Base-by-base conservation (phyloP, 2,888 invertebrate genomes). In the Orthosia gothica region DNA sequence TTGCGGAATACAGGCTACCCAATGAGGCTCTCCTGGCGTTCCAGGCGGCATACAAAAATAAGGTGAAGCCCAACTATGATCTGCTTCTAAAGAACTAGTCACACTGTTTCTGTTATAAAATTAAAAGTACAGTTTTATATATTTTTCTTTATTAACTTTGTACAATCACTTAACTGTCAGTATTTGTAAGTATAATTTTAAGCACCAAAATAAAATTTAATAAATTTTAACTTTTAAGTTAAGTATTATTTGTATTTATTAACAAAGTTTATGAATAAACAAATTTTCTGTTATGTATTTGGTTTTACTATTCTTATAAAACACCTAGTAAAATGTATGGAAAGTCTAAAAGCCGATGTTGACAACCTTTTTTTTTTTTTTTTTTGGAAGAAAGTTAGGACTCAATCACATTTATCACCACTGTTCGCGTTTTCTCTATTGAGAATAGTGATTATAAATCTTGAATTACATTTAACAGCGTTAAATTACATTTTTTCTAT, bases 1-100 rank as follows among this genome's bases (percentile, higher is more conserved):
- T 98, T 0, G 97, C 96, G 83, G 95, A 96, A 67, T 97, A 97
- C 84, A 95, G 95, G 67, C 89, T 98, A 54, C 96, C 97, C 45
- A 94, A 97, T 13, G 97, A 98, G 58, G 92, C 95, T 5, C 97
- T 97, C 76, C 91, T 96, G 1, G 96, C 97, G 87, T 97, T 97
- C 88, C 89, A 97, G 13, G 93, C 94, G 64, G 79, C 87, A 0
- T 95, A 91, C 67, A 71, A 18, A 23, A 23, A 20, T 4, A 93
- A 92, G 18, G 58, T 77, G 2, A 84, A 84, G 12, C 90, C 92
- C 4, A 86, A 94, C 72, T 95, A 94, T 71, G 92, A 94, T 18
- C 12, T 91, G 32, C 84, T 94, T 20, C 85, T 87, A 59, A 81
- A 90, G 80, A 45, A 81, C n/a, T 83, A 83, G 52, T 52, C n/a